Evolutionary conservation across 1,140 invertebrate species (phyloP).

Genomic region (Drosophila nigromelanica): DNA sequence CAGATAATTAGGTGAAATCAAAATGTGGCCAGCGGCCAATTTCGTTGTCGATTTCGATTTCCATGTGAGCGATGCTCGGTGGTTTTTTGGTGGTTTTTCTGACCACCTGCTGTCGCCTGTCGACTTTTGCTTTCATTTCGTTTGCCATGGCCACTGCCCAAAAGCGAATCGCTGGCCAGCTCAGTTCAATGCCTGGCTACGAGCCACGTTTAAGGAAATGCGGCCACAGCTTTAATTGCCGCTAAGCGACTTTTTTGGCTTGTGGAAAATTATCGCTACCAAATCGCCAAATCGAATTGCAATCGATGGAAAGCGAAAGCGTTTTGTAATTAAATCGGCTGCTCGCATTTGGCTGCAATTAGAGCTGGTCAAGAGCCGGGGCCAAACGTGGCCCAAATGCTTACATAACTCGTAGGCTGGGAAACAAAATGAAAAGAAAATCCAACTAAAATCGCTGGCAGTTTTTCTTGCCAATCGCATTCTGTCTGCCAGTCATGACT

Average conservation of each 20-base stretch:
- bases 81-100: constrained; percentile 13
- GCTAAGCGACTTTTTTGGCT: constrained; percentile 15
- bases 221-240: constrained; percentile 60
- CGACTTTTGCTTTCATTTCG: constrained; percentile 50
- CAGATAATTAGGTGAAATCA: constrained; percentile 66
- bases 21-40: constrained; percentile 28
- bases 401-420: not conserved
- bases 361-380: constrained; percentile 34
- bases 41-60: constrained; percentile 30
- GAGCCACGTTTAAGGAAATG: constrained; percentile 59
- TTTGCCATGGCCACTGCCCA: constrained; percentile 2
- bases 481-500: constrained; percentile 28
- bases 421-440: constrained; percentile 20
- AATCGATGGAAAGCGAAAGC: constrained; percentile 64
- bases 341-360: constrained; percentile 62
- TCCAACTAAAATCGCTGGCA: constrained; percentile 2
- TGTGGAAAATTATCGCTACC: constrained; percentile 59
- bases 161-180: constrained; percentile 16
- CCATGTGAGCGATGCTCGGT: constrained; percentile 4
- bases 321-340: constrained; percentile 70
- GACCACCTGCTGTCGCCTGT: constrained; percentile 47
- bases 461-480: constrained; percentile 12
- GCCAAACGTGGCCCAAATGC: constrained; percentile 31
- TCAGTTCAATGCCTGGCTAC: constrained; percentile 57
- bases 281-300: constrained; percentile 17